These are phyloP conservation scores for Hemithea aestivaria DNA, from an alignment of 2,888 invertebrate species.

Conservation along the genomic window DNA sequence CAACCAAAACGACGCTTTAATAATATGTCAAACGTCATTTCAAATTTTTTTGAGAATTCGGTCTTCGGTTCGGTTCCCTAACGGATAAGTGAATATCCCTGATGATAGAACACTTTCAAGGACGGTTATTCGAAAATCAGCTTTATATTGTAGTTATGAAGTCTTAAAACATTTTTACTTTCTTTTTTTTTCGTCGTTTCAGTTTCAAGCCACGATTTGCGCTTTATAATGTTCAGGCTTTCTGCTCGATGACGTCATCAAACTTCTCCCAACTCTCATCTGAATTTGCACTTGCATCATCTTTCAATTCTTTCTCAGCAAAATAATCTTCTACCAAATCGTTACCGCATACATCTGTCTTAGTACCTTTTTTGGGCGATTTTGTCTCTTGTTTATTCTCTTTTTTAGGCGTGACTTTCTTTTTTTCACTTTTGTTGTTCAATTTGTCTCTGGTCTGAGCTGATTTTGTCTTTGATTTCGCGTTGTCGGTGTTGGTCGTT, in stretches of 20 bases:
- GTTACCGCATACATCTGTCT: conserved; percentile 69
- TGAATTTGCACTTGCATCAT: conserved; percentile 72
- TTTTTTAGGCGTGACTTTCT: conserved; percentile 13
- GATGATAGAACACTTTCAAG: too few species aligned
- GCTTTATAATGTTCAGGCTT: conserved; percentile 41
- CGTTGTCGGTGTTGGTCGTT: conserved; percentile 39
- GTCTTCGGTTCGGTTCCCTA: too few species aligned
- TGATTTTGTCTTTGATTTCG: conserved; percentile 35
- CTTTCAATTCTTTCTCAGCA: conserved; percentile 64
- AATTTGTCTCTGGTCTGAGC: conserved; percentile 50
- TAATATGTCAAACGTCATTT: too few species aligned
- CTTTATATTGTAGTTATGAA: too few species aligned
- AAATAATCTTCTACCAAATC: conserved; percentile 76
- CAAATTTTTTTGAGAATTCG: too few species aligned
- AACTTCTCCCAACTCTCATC: conserved; percentile 82
- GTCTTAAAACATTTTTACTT: background rate
- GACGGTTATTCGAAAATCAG: too few species aligned
- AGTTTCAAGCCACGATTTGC: conserved; percentile 11
- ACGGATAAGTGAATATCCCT: too few species aligned
- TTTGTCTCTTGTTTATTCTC: conserved; percentile 16
- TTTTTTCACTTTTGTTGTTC: conserved; percentile 35
- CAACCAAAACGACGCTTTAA: too few species aligned
- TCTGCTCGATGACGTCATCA: conserved; percentile 65
- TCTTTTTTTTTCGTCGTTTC: too few species aligned
- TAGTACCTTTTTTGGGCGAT: conserved; percentile 54